These are phyloP conservation scores for Daboia siamensis DNA, from an alignment of 2,113 vertebrate species.

Conservation along the genomic window DNA sequence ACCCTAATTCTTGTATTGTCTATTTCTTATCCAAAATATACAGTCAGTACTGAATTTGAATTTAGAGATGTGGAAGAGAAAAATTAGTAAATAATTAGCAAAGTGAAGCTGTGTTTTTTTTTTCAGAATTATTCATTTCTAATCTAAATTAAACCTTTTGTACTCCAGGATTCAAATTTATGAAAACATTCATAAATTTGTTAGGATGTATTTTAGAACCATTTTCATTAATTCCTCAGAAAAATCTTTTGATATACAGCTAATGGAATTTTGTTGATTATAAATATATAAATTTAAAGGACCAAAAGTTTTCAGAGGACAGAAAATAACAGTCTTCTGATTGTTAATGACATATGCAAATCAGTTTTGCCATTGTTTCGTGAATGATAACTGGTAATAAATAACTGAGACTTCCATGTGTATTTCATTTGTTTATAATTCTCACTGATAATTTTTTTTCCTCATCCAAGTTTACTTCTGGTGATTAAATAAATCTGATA, in stretches of 20 bases:
- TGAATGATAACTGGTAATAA: neutral
- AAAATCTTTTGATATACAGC: neutral
- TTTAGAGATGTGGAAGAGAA: neutral
- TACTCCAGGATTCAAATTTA: neutral
- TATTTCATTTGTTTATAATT: neutral
- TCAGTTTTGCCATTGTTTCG: neutral
- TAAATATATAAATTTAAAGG: neutral
- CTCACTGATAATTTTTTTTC: neutral
- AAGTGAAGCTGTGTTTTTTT: neutral
- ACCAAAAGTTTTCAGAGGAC: neutral
- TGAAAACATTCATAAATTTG: neutral
- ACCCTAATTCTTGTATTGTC: neutral
- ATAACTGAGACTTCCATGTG: neutral
- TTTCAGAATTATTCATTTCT: neutral
- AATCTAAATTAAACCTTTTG: neutral
- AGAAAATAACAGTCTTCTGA: neutral
- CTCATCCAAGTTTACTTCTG: neutral
- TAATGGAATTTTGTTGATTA: neutral
- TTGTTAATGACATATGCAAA: neutral
- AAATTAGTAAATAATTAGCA: neutral
- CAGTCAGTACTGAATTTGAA: neutral
- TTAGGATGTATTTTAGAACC: neutral
- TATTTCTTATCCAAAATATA: too few species aligned
- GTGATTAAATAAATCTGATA: neutral
- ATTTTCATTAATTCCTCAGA: neutral